A percentile compares a stretch with the other conserved stretches of the same genome.
phyloP scores from a whole-genome alignment of 2,888 invertebrate genomes.

The Julus scanicus region DNA sequence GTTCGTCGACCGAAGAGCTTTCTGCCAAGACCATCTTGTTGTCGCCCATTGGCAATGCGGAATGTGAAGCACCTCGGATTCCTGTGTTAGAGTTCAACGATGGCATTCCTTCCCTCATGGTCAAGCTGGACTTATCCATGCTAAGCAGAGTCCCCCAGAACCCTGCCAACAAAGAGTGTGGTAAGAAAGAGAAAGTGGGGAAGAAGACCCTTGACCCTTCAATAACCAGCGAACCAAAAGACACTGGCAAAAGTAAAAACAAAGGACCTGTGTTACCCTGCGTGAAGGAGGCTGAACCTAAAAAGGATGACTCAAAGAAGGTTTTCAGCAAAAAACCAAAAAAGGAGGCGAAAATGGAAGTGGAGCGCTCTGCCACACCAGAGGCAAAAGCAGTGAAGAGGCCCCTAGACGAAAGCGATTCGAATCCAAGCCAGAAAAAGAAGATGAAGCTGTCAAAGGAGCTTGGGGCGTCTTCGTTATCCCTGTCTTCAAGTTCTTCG shows the following conservation, averaged over 20 bases:
- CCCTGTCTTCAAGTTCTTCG: slow-evolving; percentile 31
- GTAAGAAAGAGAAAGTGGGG: neutral
- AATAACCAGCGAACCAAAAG: neutral
- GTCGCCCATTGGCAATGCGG: neutral
- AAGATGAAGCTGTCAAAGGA: neutral
- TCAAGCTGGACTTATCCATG: slow-evolving; percentile 52
- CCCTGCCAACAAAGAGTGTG: neutral
- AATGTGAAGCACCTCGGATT: neutral
- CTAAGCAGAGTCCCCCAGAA: slow-evolving; percentile 38
- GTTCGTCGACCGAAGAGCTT: neutral
- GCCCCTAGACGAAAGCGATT: neutral
- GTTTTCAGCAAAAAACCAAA: neutral
- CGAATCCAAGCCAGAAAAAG: neutral
- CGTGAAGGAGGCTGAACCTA: neutral
- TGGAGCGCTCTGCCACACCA: neutral
- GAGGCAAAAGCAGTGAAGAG: neutral
- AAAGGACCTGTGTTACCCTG: neutral
- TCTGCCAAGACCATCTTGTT: neutral
- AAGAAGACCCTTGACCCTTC: neutral
- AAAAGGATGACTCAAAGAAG: neutral
- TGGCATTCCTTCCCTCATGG: slow-evolving; percentile 56
- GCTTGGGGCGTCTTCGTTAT: neutral
- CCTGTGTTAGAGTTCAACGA: slow-evolving; percentile 14
- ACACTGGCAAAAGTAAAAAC: neutral
- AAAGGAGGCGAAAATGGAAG: neutral